Percentiles rank a stretch among this genome's conserved stretches.
Conservation (phyloP, 2,797 vertebrate genomes). For the Pelodytes ibericus region DNA sequence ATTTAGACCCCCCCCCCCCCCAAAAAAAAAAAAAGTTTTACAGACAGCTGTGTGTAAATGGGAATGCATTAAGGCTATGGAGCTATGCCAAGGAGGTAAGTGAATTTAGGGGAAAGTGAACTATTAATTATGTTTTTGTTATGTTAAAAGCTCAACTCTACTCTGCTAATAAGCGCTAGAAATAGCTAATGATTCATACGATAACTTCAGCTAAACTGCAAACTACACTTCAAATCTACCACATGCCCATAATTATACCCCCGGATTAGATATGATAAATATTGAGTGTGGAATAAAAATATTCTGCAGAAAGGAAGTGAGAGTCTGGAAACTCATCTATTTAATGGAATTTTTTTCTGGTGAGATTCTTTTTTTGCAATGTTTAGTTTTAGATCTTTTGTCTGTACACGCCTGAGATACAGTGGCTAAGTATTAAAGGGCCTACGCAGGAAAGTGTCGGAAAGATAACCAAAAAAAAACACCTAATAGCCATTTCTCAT, state of each 20-base stretch:
- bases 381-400: too few relatives aligned
- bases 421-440: too few relatives aligned
- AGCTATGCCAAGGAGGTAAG: conserved; percentile 3
- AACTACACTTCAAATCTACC: neutral
- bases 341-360: neutral
- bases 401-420: too few relatives aligned
- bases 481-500: too few relatives aligned
- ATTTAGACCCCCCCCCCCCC: neutral
- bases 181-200: conserved; percentile 13
- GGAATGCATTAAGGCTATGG: neutral
- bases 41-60: conserved; percentile 13
- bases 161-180: conserved; percentile 2
- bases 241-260: neutral
- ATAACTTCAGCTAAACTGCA: conserved; percentile 6
- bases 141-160: conserved; percentile 21
- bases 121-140: conserved; percentile 23
- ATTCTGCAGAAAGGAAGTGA: neutral
- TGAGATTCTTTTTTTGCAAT: too few relatives aligned
- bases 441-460: too few relatives aligned
- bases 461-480: too few relatives aligned
- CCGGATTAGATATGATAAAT: neutral
- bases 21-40: neutral
- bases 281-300: neutral
- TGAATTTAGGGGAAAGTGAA: neutral
- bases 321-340: neutral